Conservation (phyloP, 2,113 vertebrate genomes). For the Tamias sibiricus region DNA sequence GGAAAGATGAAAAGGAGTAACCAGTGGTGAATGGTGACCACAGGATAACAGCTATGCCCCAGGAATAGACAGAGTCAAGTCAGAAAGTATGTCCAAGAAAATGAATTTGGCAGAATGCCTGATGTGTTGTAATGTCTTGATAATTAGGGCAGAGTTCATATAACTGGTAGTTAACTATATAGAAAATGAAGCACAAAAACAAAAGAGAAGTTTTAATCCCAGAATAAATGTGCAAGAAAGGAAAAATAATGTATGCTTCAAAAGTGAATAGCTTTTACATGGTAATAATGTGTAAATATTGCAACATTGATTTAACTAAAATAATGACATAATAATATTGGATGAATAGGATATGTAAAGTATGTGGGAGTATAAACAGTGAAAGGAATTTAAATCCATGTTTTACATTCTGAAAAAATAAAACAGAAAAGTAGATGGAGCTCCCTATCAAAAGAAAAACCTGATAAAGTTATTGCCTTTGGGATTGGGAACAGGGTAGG, state of each 20-base stretch:
- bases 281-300: conserved; percentile 1
- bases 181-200: neutral
- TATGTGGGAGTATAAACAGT: neutral
- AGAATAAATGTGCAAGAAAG: neutral
- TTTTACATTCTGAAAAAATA: conserved; percentile 24
- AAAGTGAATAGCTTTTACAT: neutral
- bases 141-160: neutral
- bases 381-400: neutral
- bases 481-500: neutral
- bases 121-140: neutral
- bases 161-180: neutral
- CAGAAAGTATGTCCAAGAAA: conserved; percentile 29
- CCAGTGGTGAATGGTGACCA: neutral
- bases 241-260: neutral
- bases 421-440: conserved; percentile 1
- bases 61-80: neutral
- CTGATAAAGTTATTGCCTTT: neutral
- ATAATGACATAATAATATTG: neutral
- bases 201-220: neutral
- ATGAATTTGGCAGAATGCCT: neutral
- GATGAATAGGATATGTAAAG: neutral
- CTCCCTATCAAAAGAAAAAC: conserved; percentile 11
- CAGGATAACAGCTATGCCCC: neutral
- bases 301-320: conserved; percentile 33
- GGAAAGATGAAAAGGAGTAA: neutral